These are phyloP conservation scores for Bursaphelenchus okinawaensis DNA, from an alignment of 2,888 invertebrate genomes.

Conservation along the genomic window DNA sequence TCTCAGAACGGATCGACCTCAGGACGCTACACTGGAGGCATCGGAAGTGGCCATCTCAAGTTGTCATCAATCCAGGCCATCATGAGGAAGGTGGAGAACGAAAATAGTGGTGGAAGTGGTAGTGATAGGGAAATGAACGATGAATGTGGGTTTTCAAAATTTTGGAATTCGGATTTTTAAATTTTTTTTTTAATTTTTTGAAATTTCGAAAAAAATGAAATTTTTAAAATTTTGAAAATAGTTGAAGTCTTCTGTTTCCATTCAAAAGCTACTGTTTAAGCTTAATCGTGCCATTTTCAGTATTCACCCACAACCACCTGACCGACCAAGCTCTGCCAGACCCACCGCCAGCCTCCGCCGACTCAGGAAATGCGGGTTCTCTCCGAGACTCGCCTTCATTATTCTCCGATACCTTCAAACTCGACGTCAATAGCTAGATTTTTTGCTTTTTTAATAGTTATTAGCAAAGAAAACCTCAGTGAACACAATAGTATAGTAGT, in stretches of 20 bases:
- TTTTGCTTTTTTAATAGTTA: too few relatives aligned
- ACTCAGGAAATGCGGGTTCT: slow-evolving; percentile 29
- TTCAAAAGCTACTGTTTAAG: too few relatives aligned
- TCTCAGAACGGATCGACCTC: slow-evolving; percentile 9
- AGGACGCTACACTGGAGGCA: neutral
- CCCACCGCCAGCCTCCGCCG: slow-evolving; percentile 36
- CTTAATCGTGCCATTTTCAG: neutral
- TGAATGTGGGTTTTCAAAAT: neutral
- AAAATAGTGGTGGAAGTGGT: neutral
- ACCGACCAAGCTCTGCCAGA: slow-evolving; percentile 9
- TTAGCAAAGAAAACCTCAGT: too few relatives aligned
- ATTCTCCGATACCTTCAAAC: slow-evolving; percentile 49
- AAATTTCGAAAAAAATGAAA: neutral
- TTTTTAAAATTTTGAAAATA: neutral
- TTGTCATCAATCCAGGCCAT: slow-evolving; percentile 11
- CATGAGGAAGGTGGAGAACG: slow-evolving; percentile 4
- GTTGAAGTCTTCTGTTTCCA: too few relatives aligned
- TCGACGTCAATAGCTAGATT: slow-evolving; percentile 30
- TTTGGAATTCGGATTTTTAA: neutral
- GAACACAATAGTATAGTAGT: too few relatives aligned
- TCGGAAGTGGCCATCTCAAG: slow-evolving; percentile 7
- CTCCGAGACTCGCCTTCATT: slow-evolving; percentile 45
- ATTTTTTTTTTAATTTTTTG: neutral
- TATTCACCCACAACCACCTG: neutral
- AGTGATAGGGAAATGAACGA: slow-evolving; percentile 9